These are phyloP conservation scores for Grus americana DNA, from an alignment of 2,113 vertebrate genomes.

Conservation along the genomic window DNA sequence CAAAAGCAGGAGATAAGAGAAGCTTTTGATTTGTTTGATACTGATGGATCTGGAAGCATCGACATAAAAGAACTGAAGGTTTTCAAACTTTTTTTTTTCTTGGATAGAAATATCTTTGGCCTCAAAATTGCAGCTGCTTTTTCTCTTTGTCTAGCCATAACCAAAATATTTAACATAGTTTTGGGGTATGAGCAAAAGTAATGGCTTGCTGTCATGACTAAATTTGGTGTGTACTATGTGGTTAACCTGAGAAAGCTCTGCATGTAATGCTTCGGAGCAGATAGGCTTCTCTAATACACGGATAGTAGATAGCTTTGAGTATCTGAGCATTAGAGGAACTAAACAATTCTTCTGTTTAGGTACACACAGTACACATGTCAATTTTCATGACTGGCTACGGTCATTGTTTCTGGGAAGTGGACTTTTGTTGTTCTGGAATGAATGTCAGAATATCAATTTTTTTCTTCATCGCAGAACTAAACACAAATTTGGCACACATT, in stretches of 20 bases:
- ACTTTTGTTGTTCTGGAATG: background rate
- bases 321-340: background rate
- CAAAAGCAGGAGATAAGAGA: conserved; percentile 93
- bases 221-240: background rate
- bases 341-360: background rate
- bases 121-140: background rate
- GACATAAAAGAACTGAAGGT: conserved; percentile 95
- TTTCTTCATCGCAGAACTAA: background rate
- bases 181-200: background rate
- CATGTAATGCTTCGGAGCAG: background rate
- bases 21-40: conserved; percentile 92
- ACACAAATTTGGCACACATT: background rate
- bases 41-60: conserved; percentile 88
- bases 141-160: background rate
- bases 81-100: background rate
- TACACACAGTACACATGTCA: background rate
- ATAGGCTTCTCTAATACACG: background rate
- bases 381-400: background rate
- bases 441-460: background rate
- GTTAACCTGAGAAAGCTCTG: background rate
- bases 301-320: background rate
- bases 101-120: background rate
- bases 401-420: background rate
- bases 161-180: background rate
- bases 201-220: background rate